Evolutionary conservation across 2,797 vertebrate species (phyloP).

Genomic region (Orestias chungarensis): DNA sequence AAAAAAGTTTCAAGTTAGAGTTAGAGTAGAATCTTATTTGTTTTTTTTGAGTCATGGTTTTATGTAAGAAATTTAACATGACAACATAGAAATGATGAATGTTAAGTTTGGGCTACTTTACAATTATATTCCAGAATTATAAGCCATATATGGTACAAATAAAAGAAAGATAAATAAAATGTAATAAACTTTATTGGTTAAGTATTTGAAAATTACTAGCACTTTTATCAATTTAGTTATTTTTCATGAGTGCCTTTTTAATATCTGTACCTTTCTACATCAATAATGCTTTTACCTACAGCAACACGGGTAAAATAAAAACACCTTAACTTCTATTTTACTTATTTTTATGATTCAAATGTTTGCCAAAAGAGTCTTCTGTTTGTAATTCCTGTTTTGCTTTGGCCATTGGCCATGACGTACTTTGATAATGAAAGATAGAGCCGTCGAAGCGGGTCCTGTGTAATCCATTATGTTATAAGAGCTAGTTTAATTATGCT

Average conservation of each 20-base stretch:
- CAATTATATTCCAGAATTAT: neutral
- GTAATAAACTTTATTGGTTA: neutral
- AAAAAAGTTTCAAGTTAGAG: neutral
- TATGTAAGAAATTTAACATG: too few species aligned
- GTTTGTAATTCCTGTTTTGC: conserved; percentile 2
- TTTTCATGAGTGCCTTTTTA: neutral
- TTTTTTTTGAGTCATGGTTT: too few species aligned
- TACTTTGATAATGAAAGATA: neutral
- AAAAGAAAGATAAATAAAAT: neutral
- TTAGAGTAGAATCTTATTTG: too few species aligned
- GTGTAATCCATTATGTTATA: conserved; percentile 7
- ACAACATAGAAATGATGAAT: neutral
- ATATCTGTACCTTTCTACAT: neutral
- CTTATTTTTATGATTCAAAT: neutral
- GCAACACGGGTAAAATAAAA: neutral
- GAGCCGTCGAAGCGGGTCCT: neutral
- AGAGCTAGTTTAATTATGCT: conserved; percentile 3
- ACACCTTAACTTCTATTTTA: neutral
- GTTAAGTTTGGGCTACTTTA: neutral
- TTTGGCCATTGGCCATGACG: conserved; percentile 1
- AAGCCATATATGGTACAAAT: neutral
- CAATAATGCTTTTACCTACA: neutral
- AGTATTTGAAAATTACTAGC: neutral
- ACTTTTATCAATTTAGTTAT: neutral
- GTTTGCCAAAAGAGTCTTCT: neutral